Evolutionary conservation across 2,797 vertebrate genomes (phyloP), one percentile per base, ranked within the genome.

Genomic region (Gouania willdenowi): DNA sequence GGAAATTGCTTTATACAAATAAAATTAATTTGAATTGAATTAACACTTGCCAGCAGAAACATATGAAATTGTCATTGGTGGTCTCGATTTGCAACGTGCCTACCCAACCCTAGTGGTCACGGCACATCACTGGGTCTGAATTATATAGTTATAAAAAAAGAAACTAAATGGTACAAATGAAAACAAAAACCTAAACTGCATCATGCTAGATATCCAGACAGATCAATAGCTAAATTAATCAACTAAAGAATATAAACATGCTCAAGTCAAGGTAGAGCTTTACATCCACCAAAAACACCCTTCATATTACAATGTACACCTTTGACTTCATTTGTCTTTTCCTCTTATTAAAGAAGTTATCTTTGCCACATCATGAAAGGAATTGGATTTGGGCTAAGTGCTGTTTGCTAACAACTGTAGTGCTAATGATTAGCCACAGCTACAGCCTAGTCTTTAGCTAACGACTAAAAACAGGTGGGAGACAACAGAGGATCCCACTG

Each of bases 401-500:
- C 34, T 41, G 33, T 55, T 3, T 17, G 28, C 54, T n/a, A 38
- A 49, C 56, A 56, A 64, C 66, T 74, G 73, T 44, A 32, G 59
- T 44, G 66, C 71, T 81, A 86, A 81, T 79, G 61, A 77, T 71
- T 60, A 73, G 51, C 64, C 66, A 24, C 41, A 72, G 72, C 66
- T 69, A 76, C 66, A 56, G 54, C 46, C 61, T 23, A 16, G 71
- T 61, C 71, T 72, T 71, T 71, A 82, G 63, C 59, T 68, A 54
- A 80, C 42, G 54, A 59, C 53, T 64, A 26, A 42, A 69, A 83
- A 83, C 83, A 87, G 82, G 82, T 88, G 82, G 71, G 77, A 60
- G 47, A 78, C 79, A 73, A 88, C 80, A 88, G 84, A 86, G 75
- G 66, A 35, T 71, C 52, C 44, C 63, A 74, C 72, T 85, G 72